phyloP scores from a whole-genome alignment of 2,888 invertebrate species.

The Drosophila gaucha region DNA sequence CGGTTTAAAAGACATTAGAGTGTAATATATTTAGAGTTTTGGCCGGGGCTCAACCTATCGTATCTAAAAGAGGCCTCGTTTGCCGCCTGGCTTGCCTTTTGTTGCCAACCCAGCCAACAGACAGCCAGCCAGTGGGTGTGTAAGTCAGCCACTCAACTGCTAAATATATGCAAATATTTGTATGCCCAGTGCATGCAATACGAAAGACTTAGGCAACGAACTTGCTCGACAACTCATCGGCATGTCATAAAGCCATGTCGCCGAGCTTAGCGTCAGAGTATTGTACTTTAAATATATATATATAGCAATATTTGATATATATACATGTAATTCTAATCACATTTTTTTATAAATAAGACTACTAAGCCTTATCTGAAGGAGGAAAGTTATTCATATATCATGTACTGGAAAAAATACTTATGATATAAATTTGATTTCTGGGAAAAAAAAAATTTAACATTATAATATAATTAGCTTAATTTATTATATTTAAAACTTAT shows the following conservation, averaged over 20 bases:
- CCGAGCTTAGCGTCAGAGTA: background rate
- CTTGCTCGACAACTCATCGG: slow-evolving; percentile 61
- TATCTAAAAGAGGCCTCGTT: slow-evolving; percentile 68
- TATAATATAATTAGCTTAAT: no score
- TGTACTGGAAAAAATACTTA: no score
- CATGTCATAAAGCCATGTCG: slow-evolving; percentile 64
- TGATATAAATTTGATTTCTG: no score
- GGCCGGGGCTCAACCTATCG: slow-evolving; percentile 42
- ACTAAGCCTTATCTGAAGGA: background rate
- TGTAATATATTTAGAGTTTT: slow-evolving; percentile 76
- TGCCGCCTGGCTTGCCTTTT: slow-evolving; percentile 46
- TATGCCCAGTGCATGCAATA: slow-evolving; percentile 50
- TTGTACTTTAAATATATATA: background rate
- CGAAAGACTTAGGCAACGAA: slow-evolving; percentile 78
- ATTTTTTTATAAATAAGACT: no score
- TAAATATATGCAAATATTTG: slow-evolving; percentile 77
- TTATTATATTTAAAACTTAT: no score
- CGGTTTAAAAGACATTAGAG: slow-evolving; percentile 80
- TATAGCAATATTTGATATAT: background rate
- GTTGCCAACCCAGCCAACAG: slow-evolving; percentile 55
- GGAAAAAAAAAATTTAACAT: no score
- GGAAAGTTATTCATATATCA: no score
- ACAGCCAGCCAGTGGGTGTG: slow-evolving; percentile 63
- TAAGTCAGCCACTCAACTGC: slow-evolving; percentile 46
- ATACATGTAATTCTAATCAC: no score